Percentiles rank a stretch among this genome's conserved stretches.
phyloP scores from a whole-genome alignment of 2,888 invertebrate genomes.

The Melanchra persicariae region DNA sequence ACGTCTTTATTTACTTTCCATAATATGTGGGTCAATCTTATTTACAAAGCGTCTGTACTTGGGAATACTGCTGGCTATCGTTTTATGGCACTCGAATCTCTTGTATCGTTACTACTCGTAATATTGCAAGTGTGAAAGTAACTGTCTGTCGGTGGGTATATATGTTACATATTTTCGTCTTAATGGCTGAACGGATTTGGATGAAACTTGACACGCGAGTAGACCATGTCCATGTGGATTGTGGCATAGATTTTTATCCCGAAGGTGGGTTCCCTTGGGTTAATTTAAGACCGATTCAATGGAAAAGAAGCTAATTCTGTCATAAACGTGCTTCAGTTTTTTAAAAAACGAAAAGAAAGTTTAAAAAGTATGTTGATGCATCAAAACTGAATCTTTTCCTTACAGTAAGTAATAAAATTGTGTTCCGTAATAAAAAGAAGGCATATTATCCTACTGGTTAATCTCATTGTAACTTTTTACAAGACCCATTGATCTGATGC shows the following conservation, averaged over 20 bases:
- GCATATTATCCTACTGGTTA: background rate
- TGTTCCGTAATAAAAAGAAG: background rate
- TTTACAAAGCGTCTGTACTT: slow-evolving; percentile 13
- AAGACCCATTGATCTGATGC: too few relatives aligned
- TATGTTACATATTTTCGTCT: too few relatives aligned
- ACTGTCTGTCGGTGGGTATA: too few relatives aligned
- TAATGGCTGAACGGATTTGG: too few relatives aligned
- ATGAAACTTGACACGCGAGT: too few relatives aligned
- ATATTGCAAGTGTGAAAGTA: too few relatives aligned
- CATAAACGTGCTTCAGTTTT: background rate
- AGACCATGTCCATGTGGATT: too few relatives aligned
- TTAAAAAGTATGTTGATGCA: background rate
- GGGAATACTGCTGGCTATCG: background rate
- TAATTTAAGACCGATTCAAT: too few relatives aligned
- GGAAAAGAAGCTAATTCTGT: too few relatives aligned
- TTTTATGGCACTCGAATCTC: background rate
- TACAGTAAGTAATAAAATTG: background rate
- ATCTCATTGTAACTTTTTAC: slow-evolving; percentile 13
- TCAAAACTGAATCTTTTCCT: background rate
- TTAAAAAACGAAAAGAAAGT: background rate
- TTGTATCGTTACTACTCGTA: too few relatives aligned
- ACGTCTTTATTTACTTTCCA: slow-evolving; percentile 12
- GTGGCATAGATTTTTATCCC: too few relatives aligned
- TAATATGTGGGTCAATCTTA: slow-evolving; percentile 1
- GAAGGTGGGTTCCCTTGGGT: too few relatives aligned